These are phyloP conservation scores for Beaufortia kweichowensis DNA, from an alignment of 2,113 vertebrate genomes.

Conservation along the genomic window DNA sequence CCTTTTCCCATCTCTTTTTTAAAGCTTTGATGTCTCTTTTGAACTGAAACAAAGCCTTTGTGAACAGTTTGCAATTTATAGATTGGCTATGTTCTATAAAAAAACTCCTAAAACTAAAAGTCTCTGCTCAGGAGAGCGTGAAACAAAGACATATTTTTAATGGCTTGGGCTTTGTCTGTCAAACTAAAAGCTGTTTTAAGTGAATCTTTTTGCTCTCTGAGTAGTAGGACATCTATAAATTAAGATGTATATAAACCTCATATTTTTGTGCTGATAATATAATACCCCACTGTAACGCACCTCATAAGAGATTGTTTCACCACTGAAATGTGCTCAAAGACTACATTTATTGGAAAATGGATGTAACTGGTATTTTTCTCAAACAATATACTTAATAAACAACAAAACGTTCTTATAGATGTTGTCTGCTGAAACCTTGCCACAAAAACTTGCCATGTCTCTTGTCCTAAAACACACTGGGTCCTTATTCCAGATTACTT, in stretches of 20 bases:
- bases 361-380: background rate
- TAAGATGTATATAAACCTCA: background rate
- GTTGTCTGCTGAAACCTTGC: background rate
- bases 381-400: no score
- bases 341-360: background rate
- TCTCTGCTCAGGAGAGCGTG: slow-evolving; percentile 18
- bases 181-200: slow-evolving; percentile 19
- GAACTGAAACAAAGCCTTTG: slow-evolving; percentile 29
- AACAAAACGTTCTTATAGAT: background rate
- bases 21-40: slow-evolving; percentile 11
- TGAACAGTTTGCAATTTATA: slow-evolving; percentile 6
- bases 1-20: slow-evolving; percentile 5
- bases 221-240: background rate
- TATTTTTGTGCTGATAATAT: no score
- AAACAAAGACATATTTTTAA: slow-evolving; percentile 2
- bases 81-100: slow-evolving; percentile 11
- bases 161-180: background rate
- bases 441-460: background rate
- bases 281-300: no score
- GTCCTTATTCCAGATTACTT: background rate
- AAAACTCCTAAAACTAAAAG: slow-evolving; percentile 32
- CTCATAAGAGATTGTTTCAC: no score
- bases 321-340: no score
- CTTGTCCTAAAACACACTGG: background rate
- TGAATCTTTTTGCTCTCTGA: background rate